Evolutionary conservation across 1,140 invertebrate genomes (phyloP), one percentile per base, ranked within the genome.

Genomic region (Drosophila kanapiae): DNA sequence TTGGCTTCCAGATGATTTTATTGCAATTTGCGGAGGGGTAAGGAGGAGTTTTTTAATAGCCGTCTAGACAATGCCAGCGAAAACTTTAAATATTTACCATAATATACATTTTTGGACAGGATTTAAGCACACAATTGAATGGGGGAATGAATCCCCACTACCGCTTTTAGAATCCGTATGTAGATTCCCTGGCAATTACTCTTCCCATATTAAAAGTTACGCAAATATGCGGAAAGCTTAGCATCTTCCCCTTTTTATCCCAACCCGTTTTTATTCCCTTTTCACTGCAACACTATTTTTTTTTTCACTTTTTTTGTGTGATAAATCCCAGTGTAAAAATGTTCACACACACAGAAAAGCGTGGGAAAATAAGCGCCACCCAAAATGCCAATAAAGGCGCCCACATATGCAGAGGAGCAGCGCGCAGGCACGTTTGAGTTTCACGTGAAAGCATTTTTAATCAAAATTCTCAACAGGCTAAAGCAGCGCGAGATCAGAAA

Each of bases 391-490:
- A 76, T 76, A 70, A 61, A 75, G 42, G 45, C 31, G 31, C 54
- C 48, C 72, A 65, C 75, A 83, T 74, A 59, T 48, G 48, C 59
- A 64, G 61, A 62, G 53, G 35, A 57, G 57, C 51, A 63, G 33
- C 43, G 33, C 38, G 60, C 82, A 78, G 77, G 78, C 84, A 88
- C 84, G 84, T 88, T 88, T 90, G 84, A 81, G 84, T 72, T 88
- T 88, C 84, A 90, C 84, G 85, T 90, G 84, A 83, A 88, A 88
- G 84, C 84, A 88, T 88, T 88, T 88, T 88, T 88, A 88, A 88
- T 88, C 84, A 88, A 88, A 88, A 88, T 88, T 88, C 84, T 87
- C 85, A 88, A 90, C 84, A 88, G 84, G 80, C 84, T 84, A 90
- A 88, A 88, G 85, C 74, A 90, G 74, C 84, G 80, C 85, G 84